Base-by-base conservation (phyloP, 2,113 vertebrate genomes). In the Orycteropus afer region DNA sequence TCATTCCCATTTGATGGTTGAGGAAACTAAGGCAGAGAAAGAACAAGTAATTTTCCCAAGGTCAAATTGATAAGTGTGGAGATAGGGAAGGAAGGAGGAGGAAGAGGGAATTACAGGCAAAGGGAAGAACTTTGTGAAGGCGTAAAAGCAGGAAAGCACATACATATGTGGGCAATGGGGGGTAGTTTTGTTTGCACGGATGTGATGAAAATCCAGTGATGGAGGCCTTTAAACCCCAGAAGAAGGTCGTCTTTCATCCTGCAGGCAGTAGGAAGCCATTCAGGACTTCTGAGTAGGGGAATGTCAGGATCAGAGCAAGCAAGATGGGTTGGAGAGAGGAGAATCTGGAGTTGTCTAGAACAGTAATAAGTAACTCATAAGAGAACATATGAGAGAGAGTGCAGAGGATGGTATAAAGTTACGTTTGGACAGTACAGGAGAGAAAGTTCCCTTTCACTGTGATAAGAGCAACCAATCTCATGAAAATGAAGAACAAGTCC, bases 1-100 rank as follows among this genome's bases (percentile, higher is more conserved):
- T 42, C 51, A 53, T 76, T 32, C n/a, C 32, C 47, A 76, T 86
- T 82, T 71, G 29, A 37, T 12, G 47, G 25, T 7, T 53, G 45
- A 88, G 81, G 73, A 95, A 61, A 74, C 81, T 67, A 51, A 92
- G 49, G 18, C 45, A 13, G 65, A 42, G 27, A 81, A 63, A 63
- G 42, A 67, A 8, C 32, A 32, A 59, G 6, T 71, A 12, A 67
- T 61, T 71, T 94, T 42, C 14, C 20, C 59, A 80, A 71, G 65
- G 47, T 55, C 59, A 74, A 71, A 82, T 85, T 49, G 45, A 0
- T 61, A 74, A 88, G 12, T 42, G n/a, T 53, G 61, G 37, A 81
- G n/a, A 9, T 22, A 61, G 53, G 8, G 86, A 92, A 93, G 71
- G 34, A 63, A 53, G 27, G 22, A n/a, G 9, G 34, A 86, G 63